phyloP scores from a whole-genome alignment of 2,888 invertebrate genomes.

The Romanomermis culicivorax region DNA sequence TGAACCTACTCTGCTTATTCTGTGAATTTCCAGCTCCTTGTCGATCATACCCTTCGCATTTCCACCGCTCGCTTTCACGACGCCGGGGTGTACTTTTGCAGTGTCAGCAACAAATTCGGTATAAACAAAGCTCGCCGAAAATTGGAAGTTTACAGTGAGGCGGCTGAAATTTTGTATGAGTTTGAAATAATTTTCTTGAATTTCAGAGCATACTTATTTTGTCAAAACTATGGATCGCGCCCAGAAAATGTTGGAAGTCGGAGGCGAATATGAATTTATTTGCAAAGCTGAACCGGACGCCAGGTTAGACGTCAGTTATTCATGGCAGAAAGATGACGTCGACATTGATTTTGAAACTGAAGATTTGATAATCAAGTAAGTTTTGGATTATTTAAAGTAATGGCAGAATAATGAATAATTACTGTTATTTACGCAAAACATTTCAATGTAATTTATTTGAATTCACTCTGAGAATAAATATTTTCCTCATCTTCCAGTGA shows the following conservation, averaged over 20 bases:
- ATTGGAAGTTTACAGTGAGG: constrained; percentile 23
- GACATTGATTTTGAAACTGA: constrained; percentile 14
- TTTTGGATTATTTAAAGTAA: not conserved
- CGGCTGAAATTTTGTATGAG: not conserved
- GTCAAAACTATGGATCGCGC: constrained; percentile 20
- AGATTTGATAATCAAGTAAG: not conserved
- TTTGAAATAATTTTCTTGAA: not conserved
- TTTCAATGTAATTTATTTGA: too few relatives aligned
- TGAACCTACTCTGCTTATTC: too few relatives aligned
- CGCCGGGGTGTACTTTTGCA: constrained; percentile 26
- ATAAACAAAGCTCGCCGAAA: constrained; percentile 23
- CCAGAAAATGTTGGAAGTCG: constrained; percentile 11
- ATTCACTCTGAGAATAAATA: too few relatives aligned
- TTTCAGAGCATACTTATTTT: constrained; percentile 24
- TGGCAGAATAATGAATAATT: too few relatives aligned
- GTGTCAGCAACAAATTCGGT: constrained; percentile 27
- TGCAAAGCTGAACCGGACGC: constrained; percentile 23
- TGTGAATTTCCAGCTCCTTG: constrained; percentile 21
- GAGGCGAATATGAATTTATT: constrained; percentile 10
- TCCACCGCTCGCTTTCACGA: constrained; percentile 21
- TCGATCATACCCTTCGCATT: constrained; percentile 24
- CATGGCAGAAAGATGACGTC: constrained; percentile 22
- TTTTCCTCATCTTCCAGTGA: not conserved
- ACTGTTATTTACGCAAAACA: too few relatives aligned
- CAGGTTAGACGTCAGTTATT: constrained; percentile 19